Base-by-base conservation (phyloP, 2,113 vertebrate genomes). In the Pimephales promelas region DNA sequence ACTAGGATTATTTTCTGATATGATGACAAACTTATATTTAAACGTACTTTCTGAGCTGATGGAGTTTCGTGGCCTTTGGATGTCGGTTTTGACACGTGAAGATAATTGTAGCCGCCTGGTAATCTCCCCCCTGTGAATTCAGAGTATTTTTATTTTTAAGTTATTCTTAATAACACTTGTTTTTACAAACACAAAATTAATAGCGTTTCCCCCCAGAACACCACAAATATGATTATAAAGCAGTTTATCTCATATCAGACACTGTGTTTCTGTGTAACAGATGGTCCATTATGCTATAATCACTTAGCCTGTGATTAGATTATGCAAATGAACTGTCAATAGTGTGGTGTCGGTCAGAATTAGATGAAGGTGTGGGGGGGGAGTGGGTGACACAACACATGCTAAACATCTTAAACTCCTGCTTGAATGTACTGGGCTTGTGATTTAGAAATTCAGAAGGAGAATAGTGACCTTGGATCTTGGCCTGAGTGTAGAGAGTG, bases 61-160 rank as follows among this genome's bases (percentile, higher is more conserved):
- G 57, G 22, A 28, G 66, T 3, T 24, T 1, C 4, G 4, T 34
- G 1, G n/a, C 57, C 4, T 16, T 90, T 85, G 5, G 94, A 68
- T 36, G 89, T 88, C 2, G 98, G 96, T 90, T 95, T 97, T 81
- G 92, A 87, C 45, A 97, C 31, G 22, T 96, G 94, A 80, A 99
- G 92, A 84, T 97, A 99, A 89, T 96, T 81, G 56, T 92, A 95
- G 59, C 94, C 93, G 81, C 96, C 96, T 43, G 97, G 98, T 85
- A 99, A 92, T 83, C 91, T 88, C 71, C 95, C 97, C 86, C 94
- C 98, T 99, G 89, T 81, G 57, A 59, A 87, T 62, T 80, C 1
- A 59, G 57, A 78, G 54, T 61, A 64, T n/a, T 28, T 76, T 40
- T n/a, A n/a, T n/a, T 10, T 26, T 10, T 4, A 11, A 64, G 45